Base-by-base conservation (phyloP, 2,113 vertebrate genomes). In the Carollia perspicillata region DNA sequence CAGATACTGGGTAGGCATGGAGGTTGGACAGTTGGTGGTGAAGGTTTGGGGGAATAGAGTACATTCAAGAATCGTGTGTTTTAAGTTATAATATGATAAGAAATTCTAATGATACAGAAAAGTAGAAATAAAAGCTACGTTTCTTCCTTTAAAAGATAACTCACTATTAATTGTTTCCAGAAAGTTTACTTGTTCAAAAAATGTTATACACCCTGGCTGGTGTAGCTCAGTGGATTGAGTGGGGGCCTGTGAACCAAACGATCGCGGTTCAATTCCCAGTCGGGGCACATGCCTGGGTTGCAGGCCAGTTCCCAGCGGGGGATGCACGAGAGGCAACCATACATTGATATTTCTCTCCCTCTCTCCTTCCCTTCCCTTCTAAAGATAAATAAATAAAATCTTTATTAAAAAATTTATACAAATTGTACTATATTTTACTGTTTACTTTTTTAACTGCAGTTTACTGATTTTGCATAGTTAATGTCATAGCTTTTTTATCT, bases 61-160 rank as follows among this genome's bases (percentile, higher is more conserved):
- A 44, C 53, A 66, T 37, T 55, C 40, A 93, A 47, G 49, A 89
- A 47, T 47, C n/a, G 1, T 72, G 4, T 63, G 42, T 33, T 72
- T 92, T 83, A 79, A 93, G 13, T 88, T 93, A 81, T 53, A 94
- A 18, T 94, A 47, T 83, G 28, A 37, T 80, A 55, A 91, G 74
- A 71, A 26, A 53, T 79, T 84, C 3, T 66, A 58, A 49, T 77
- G 40, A 13, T 77, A 81, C 26, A 74, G 87, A 58, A 69, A 88
- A 79, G 40, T 96, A 65, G 93, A 84, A 90, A 79, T 69, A 71
- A 96, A 89, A 85, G n/a, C 44, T 75, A 60, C 47, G 51, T 90
- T 72, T 44, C 30, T 90, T 84, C n/a, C 16, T 6, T n/a, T 53
- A 44, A 60, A 26, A 77, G 42, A 42, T 26, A 77, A 49, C 20